Evolutionary conservation across 2,888 invertebrate genomes (phyloP).

Genomic region (Aphodius granarius): DNA sequence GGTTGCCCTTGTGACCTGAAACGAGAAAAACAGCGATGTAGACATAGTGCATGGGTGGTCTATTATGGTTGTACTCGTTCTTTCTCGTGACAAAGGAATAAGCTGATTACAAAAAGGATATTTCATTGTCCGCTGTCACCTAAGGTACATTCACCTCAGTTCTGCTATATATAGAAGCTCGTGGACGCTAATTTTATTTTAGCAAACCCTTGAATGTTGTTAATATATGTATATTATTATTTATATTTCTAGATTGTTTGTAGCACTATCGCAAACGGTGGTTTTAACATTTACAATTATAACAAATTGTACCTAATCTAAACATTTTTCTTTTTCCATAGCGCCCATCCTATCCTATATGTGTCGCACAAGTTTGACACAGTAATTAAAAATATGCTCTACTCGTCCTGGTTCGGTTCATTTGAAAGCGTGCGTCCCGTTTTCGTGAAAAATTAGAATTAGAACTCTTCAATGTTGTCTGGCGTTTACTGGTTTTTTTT

Average conservation of each 20-base stretch:
- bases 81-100: background rate
- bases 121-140: background rate
- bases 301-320: too few species aligned
- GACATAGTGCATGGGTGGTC: background rate
- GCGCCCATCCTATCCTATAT: background rate
- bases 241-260: too few species aligned
- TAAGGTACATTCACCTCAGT: background rate
- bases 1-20: slow-evolving; percentile 38
- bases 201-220: background rate
- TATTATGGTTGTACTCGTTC: background rate
- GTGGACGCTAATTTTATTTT: background rate
- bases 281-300: too few species aligned
- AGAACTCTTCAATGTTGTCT: background rate
- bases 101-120: background rate
- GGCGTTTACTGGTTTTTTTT: background rate
- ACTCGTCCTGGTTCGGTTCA: background rate
- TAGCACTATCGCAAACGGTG: too few species aligned
- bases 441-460: background rate
- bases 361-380: background rate
- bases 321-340: too few species aligned
- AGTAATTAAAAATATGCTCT: background rate
- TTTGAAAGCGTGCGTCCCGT: background rate
- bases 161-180: background rate
- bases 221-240: too few species aligned
- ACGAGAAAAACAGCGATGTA: slow-evolving; percentile 15